These are phyloP conservation scores for Peromyscus polionotus DNA, from an alignment of 2,113 vertebrate genomes.

Conservation along the genomic window DNA sequence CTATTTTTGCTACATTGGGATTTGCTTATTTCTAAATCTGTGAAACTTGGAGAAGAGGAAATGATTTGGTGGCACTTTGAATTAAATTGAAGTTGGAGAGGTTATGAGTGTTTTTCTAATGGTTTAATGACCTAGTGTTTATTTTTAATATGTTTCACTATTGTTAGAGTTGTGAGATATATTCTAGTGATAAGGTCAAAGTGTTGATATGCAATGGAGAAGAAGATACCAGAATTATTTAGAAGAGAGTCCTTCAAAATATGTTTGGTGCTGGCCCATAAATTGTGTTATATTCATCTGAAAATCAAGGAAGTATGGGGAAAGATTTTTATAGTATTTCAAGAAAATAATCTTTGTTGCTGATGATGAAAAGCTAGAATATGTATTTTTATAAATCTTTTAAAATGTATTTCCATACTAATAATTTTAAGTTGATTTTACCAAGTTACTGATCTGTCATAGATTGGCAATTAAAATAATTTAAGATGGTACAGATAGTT, in stretches of 20 bases:
- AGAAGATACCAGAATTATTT: not conserved
- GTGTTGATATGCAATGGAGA: not conserved
- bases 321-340: not conserved
- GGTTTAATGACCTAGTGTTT: not conserved
- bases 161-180: not conserved
- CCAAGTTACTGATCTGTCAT: not conserved
- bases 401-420: not conserved
- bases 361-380: not conserved
- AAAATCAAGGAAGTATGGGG: not conserved
- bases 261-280: not conserved
- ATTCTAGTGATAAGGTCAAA: not conserved
- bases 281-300: not conserved
- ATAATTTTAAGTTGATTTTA: not conserved
- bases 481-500: not conserved
- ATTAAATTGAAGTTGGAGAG: not conserved
- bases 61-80: not conserved
- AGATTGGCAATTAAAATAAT: not conserved
- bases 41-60: not conserved
- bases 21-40: not conserved
- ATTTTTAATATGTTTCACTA: slow-evolving; percentile 2
- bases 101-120: not conserved
- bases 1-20: not conserved
- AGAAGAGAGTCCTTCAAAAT: not conserved
- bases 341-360: not conserved
- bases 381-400: not conserved